Conservation (phyloP, 2,888 invertebrate species). For the Nudaria mundana region DNA sequence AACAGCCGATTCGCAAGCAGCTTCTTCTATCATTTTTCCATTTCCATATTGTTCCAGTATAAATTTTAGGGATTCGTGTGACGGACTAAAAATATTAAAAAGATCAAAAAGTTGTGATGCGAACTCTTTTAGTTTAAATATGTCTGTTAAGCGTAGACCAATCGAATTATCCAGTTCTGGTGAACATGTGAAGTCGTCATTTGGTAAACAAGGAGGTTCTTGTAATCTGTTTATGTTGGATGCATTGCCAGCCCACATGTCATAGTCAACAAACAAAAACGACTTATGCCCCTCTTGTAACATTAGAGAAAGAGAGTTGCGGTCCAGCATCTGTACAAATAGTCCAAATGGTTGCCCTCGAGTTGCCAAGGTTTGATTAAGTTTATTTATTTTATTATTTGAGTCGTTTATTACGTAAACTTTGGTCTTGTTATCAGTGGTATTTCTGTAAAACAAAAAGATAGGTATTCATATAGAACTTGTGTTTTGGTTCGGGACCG, state of each 20-base stretch:
- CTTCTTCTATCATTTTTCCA: not conserved
- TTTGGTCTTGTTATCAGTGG: not conserved
- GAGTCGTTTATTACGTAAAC: not conserved
- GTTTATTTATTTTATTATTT: not conserved
- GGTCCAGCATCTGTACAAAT: not conserved
- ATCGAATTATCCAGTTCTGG: slow-evolving; percentile 13
- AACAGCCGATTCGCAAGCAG: slow-evolving; percentile 4
- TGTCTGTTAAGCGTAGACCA: slow-evolving; percentile 19
- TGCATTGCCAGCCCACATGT: slow-evolving; percentile 15
- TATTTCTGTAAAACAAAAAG: not conserved
- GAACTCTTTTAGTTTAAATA: not conserved
- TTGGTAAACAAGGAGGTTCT: slow-evolving; percentile 12
- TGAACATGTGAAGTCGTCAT: slow-evolving; percentile 1
- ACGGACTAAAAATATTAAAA: not conserved
- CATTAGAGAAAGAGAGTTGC: slow-evolving; percentile 1
- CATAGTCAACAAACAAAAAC: slow-evolving; percentile 25
- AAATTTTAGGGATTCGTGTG: not conserved
- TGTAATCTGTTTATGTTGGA: slow-evolving; percentile 10
- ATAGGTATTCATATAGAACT: too few species aligned
- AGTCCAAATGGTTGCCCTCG: not conserved
- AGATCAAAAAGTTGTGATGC: slow-evolving; percentile 1
- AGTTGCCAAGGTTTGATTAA: not conserved
- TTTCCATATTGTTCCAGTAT: slow-evolving; percentile 1
- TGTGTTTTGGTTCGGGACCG: too few species aligned
- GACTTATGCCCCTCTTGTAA: slow-evolving; percentile 8